phyloP scores from a whole-genome alignment of 2,113 vertebrate species.

The Malurus cyaneus region DNA sequence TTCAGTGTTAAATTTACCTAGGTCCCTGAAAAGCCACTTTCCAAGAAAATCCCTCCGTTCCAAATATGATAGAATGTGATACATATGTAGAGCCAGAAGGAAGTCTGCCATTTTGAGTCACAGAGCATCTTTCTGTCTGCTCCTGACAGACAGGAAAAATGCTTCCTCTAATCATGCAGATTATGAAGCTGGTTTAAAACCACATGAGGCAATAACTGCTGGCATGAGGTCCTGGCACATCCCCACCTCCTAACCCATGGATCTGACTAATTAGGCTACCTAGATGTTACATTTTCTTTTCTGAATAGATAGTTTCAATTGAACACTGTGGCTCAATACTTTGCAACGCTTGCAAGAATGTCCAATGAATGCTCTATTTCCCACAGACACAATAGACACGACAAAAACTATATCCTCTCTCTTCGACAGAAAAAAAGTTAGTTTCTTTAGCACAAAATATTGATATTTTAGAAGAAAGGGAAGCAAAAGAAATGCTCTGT shows the following conservation, averaged over 20 bases:
- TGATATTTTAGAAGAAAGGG: neutral
- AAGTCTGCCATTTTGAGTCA: neutral
- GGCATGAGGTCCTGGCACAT: constrained; percentile 64
- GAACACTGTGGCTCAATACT: neutral
- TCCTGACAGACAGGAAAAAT: neutral
- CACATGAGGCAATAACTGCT: constrained; percentile 66
- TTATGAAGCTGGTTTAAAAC: constrained; percentile 74
- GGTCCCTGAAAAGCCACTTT: neutral
- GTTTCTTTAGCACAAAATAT: neutral
- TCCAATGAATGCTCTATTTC: neutral
- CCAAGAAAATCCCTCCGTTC: neutral
- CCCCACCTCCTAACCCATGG: constrained; percentile 71
- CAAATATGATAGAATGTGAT: neutral
- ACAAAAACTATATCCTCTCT: neutral
- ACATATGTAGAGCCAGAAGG: neutral
- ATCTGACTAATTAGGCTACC: constrained; percentile 74
- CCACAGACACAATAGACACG: neutral
- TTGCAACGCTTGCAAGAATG: neutral
- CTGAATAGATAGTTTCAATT: constrained; percentile 3
- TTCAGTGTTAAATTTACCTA: neutral
- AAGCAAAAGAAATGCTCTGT: neutral
- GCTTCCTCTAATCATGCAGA: constrained; percentile 1
- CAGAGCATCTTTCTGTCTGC: neutral
- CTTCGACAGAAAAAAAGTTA: neutral
- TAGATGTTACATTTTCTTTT: constrained; percentile 13